phyloP scores from a whole-genome alignment of 1,140 invertebrate genomes.

The Calosoma granatense region DNA sequence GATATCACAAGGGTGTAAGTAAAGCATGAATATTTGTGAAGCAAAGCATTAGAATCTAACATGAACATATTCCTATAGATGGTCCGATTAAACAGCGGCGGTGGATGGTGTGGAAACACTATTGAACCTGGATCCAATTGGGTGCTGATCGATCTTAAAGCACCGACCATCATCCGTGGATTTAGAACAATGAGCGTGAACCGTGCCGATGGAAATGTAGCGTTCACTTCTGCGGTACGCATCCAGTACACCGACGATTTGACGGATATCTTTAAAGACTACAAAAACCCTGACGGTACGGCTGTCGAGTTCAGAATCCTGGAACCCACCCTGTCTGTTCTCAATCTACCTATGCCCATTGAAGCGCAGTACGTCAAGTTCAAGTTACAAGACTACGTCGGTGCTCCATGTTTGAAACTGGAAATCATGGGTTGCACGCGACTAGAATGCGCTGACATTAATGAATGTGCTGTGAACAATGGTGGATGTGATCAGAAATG shows the following conservation, averaged over 20 bases:
- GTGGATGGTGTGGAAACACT: constrained; percentile 83
- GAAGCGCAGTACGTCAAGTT: constrained; percentile 84
- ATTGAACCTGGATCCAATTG: constrained; percentile 77
- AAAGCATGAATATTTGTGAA: neutral
- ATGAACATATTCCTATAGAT: constrained; percentile 42
- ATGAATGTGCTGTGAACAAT: constrained; percentile 82
- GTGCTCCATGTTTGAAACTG: constrained; percentile 79
- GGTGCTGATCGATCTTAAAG: constrained; percentile 78
- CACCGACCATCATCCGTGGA: constrained; percentile 80
- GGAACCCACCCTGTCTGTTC: constrained; percentile 75
- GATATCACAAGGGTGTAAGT: constrained; percentile 70
- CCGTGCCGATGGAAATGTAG: constrained; percentile 63
- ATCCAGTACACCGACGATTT: constrained; percentile 81
- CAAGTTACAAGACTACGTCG: constrained; percentile 80
- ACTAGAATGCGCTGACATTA: constrained; percentile 83
- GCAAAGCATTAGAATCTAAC: neutral
- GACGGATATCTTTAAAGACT: constrained; percentile 82
- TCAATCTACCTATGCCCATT: constrained; percentile 83
- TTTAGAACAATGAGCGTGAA: constrained; percentile 82
- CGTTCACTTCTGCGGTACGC: constrained; percentile 78
- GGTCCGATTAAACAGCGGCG: constrained; percentile 67
- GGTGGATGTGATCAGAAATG: constrained; percentile 93
- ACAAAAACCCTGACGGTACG: constrained; percentile 81
- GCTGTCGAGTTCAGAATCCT: constrained; percentile 86
- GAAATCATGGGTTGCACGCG: constrained; percentile 91